These are phyloP conservation scores for Nettapus auritus DNA, from an alignment of 2,113 vertebrate genomes.

Conservation along the genomic window DNA sequence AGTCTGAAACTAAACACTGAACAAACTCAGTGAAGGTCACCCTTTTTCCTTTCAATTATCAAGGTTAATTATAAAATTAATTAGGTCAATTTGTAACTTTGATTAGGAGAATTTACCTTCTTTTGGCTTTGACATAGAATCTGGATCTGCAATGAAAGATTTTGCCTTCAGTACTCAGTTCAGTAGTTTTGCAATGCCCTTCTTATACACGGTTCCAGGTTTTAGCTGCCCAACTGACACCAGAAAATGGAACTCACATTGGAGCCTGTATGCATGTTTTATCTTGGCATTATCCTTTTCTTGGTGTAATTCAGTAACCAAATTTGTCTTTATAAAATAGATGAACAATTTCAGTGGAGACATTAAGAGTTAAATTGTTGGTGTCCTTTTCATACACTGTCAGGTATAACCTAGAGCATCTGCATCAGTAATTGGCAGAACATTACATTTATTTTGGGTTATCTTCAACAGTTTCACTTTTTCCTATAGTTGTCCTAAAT, in stretches of 20 bases:
- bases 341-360: neutral
- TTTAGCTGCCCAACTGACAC: neutral
- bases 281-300: neutral
- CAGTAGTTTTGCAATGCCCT: neutral
- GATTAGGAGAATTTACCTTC: conserved; percentile 53
- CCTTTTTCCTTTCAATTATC: conserved; percentile 63
- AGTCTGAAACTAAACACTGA: conserved; percentile 64
- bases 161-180: neutral
- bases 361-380: neutral
- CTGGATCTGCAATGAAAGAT: neutral
- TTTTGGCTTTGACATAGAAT: conserved; percentile 6
- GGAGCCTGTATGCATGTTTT: neutral
- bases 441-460: conserved; percentile 1
- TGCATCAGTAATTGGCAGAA: neutral
- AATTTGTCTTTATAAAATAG: neutral
- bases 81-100: conserved; percentile 67
- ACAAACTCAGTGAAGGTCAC: conserved; percentile 64
- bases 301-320: neutral
- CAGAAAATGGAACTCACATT: neutral
- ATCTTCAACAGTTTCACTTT: neutral
- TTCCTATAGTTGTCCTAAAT: neutral
- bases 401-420: neutral
- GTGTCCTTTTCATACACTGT: neutral
- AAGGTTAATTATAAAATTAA: conserved; percentile 76
- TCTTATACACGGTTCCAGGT: neutral